These are phyloP conservation scores for Megaceryle torquata DNA, from an alignment of 2,113 vertebrate genomes.

Conservation along the genomic window DNA sequence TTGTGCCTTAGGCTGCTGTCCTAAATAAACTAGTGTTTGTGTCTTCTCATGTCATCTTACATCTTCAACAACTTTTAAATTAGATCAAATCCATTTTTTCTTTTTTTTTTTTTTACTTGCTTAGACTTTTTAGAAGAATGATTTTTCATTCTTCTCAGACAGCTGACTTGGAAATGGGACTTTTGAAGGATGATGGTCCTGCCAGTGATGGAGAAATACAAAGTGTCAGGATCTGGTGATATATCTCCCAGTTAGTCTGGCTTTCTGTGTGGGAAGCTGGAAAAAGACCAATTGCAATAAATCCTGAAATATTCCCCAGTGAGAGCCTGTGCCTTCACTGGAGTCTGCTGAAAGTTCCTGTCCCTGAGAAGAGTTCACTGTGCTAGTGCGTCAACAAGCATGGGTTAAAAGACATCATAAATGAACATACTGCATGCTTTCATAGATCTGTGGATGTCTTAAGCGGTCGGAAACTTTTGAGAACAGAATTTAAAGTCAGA, in stretches of 20 bases:
- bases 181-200: conserved; percentile 43
- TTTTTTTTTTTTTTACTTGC: background rate
- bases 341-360: background rate
- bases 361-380: background rate
- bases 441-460: background rate
- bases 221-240: conserved; percentile 22
- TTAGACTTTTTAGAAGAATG: background rate
- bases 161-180: conserved; percentile 55
- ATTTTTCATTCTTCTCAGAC: conserved; percentile 48
- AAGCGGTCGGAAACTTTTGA: background rate
- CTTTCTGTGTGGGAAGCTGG: conserved; percentile 25
- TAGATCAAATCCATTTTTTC: background rate
- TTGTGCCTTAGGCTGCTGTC: background rate
- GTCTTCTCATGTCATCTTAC: background rate
- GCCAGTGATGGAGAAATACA: conserved; percentile 43
- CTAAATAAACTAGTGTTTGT: background rate
- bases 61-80: conserved; percentile 32
- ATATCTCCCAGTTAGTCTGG: background rate
- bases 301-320: background rate
- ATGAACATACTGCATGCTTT: accelerated
- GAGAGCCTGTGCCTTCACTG: background rate
- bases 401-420: background rate
- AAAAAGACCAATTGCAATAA: background rate
- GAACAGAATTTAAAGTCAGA: background rate
- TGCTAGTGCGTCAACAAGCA: accelerated